Percentiles rank a stretch among this genome's conserved stretches.
These are phyloP conservation scores for Rhyacichthys aspro DNA, from an alignment of 2,797 vertebrate species.

Conservation along the genomic window DNA sequence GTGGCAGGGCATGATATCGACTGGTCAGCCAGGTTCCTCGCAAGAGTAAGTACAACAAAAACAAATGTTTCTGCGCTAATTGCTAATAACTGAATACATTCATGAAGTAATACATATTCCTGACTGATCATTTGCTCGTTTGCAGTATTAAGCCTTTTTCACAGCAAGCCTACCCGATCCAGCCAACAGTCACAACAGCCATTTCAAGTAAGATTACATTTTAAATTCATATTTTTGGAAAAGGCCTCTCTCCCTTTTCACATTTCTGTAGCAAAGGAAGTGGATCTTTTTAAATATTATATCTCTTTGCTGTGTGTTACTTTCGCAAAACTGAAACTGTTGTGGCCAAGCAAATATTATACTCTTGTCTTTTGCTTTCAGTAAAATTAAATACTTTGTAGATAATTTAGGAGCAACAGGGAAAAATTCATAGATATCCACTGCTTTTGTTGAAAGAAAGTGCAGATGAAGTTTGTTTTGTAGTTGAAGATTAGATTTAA, in stretches of 20 bases:
- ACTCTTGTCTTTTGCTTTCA: too few species aligned
- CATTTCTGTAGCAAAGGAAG: neutral
- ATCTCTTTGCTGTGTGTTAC: conserved; percentile 4
- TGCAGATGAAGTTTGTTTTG: too few species aligned
- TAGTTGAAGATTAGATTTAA: too few species aligned
- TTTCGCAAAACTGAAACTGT: too few species aligned
- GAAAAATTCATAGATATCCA: too few species aligned
- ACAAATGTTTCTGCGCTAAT: neutral
- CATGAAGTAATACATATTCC: neutral
- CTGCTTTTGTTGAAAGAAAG: too few species aligned
- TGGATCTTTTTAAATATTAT: neutral
- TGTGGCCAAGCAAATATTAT: too few species aligned
- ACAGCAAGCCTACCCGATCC: conserved; percentile 95
- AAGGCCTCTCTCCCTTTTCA: neutral
- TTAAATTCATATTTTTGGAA: neutral
- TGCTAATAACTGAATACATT: neutral
- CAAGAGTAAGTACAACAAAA: conserved; percentile 91
- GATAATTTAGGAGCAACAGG: too few species aligned
- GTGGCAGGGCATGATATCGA: conserved; percentile 98
- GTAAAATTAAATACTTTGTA: too few species aligned
- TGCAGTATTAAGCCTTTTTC: conserved; percentile 97
- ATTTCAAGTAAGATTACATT: conserved; percentile 91
- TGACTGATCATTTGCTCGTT: conserved; percentile 35
- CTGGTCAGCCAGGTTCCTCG: conserved; percentile 96
- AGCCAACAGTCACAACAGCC: conserved; percentile 92